Conservation (phyloP, 2,888 invertebrate species). For the Autographa pulchrina region DNA sequence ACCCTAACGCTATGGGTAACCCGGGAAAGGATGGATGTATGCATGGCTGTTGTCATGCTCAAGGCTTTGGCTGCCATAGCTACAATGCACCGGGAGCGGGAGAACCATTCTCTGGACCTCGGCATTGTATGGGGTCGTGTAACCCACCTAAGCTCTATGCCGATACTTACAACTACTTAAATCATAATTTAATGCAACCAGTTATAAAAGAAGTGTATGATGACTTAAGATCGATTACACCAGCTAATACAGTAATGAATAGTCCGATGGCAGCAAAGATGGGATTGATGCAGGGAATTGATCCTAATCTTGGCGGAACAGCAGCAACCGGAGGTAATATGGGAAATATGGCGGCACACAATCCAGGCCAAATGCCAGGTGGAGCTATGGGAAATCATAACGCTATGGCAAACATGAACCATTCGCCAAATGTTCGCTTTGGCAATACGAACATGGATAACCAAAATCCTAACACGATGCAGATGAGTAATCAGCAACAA, state of each 20-base stretch:
- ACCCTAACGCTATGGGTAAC: conserved; percentile 55
- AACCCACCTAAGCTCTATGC: conserved; percentile 78
- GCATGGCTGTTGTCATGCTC: conserved; percentile 68
- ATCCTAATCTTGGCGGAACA: conserved; percentile 23
- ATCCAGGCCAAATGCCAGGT: conserved; percentile 46
- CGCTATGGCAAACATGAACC: conserved; percentile 22
- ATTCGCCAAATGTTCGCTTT: conserved; percentile 42
- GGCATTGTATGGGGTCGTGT: conserved; percentile 69
- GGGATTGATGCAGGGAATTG: conserved; percentile 63
- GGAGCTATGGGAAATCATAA: conserved; percentile 43
- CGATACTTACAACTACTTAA: conserved; percentile 81
- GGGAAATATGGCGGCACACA: conserved; percentile 38
- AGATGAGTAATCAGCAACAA: conserved; percentile 28
- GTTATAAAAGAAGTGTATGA: conserved; percentile 81
- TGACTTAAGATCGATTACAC: conserved; percentile 77
- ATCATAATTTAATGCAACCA: conserved; percentile 81
- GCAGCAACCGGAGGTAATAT: conserved; percentile 33
- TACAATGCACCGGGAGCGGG: conserved; percentile 63
- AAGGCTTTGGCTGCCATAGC: conserved; percentile 56
- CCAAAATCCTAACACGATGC: conserved; percentile 19
- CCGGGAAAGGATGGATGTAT: conserved; percentile 67
- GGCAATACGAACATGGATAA: conserved; percentile 47
- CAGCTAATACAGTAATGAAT: conserved; percentile 78
- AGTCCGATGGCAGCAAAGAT: conserved; percentile 73
- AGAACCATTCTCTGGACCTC: conserved; percentile 62